phyloP scores from a whole-genome alignment of 2,797 vertebrate genomes.

The Helarctos malayanus region DNA sequence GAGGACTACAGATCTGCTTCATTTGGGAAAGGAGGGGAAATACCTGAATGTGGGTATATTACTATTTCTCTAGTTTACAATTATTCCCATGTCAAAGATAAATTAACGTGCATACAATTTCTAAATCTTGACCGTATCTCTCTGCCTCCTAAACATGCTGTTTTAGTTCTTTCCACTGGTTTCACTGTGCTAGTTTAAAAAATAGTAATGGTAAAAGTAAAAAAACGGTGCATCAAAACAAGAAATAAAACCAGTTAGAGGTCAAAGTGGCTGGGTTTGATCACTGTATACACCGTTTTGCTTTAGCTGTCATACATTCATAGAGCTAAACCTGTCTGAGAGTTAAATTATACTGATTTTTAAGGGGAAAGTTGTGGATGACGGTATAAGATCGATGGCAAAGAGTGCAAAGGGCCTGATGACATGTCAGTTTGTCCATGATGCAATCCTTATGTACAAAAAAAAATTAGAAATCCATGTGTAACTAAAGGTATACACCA shows the following conservation, averaged over 20 bases:
- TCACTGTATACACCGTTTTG: neutral
- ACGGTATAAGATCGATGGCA: constrained; percentile 18
- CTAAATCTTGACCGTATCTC: neutral
- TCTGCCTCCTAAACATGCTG: neutral
- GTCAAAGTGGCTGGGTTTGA: neutral
- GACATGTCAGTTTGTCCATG: neutral
- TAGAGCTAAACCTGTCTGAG: neutral
- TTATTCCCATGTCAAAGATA: constrained; percentile 42
- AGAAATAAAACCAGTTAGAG: constrained; percentile 10
- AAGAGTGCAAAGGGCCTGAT: neutral
- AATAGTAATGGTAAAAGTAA: constrained; percentile 25
- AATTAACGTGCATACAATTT: neutral
- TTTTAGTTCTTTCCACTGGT: neutral
- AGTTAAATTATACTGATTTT: neutral
- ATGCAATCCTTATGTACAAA: neutral
- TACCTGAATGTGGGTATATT: neutral
- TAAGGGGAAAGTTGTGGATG: neutral
- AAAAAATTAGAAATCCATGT: neutral
- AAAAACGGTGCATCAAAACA: neutral
- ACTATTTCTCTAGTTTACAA: neutral
- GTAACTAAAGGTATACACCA: neutral
- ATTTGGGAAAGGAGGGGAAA: neutral
- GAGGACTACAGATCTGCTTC: neutral
- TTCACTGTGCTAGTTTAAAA: constrained; percentile 45
- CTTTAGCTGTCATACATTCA: neutral